Base-by-base conservation (phyloP, 1,140 invertebrate species). In the Acromyrmex heyeri region DNA sequence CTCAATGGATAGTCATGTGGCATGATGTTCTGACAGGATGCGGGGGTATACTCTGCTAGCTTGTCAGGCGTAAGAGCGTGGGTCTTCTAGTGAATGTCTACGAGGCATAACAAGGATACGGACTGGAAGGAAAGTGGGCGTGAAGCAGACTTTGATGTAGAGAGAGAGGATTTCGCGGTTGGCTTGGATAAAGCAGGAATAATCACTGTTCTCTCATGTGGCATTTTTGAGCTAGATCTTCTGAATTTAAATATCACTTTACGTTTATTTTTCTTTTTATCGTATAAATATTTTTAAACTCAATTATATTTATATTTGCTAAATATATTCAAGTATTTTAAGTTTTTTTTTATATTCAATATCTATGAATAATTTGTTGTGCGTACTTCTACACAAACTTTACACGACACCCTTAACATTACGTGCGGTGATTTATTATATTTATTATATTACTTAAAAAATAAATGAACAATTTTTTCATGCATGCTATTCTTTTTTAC, bases 121-220 rank as follows among this genome's bases (percentile, higher is more conserved):
- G 48, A 85, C 70, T 70, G 62, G 77, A 77, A 87, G 88, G 76
- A 91, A 91, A 91, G 85, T 83, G 86, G 82, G 87, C 88, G 88
- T 90, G 85, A 90, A 91, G 86, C 88, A 78, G 90, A 86, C 90
- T 91, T 90, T 90, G 90, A 91, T 91, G 85, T 88, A 86, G 73
- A 88, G 88, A 88, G 88, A 69, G 75, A 87, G 82, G 85, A 91
- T 90, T 91, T 88, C 82, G 87, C 77, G 90, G 91, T 88, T 72
- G 81, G 85, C 48, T 82, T 57, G 83, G 69, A 91, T 90, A 75
- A 73, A 90, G 82, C 86, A 82, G 87, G 64, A 90, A 91, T 90
- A 91, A 91, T 91, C 91, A 86, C 57, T 62, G 65, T 53, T 69
- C 57, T 61, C 69, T 27, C 34, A 10, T 24, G 16, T 27, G 18